Conservation (phyloP, 2,888 invertebrate species). For the Drosophila ustulata region DNA sequence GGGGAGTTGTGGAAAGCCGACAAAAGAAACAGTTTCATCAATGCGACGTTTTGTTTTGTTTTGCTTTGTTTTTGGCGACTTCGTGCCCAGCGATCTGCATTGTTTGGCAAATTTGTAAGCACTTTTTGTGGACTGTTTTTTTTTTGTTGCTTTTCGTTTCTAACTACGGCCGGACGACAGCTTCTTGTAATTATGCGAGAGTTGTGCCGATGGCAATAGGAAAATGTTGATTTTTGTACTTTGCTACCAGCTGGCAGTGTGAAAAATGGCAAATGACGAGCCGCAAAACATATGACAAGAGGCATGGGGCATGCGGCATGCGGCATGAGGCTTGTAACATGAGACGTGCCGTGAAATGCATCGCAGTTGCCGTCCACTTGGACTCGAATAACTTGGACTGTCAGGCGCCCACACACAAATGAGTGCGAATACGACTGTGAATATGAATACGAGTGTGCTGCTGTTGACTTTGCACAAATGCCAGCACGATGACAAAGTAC, state of each 20-base stretch:
- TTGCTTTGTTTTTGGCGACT: conserved; percentile 55
- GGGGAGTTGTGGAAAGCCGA: conserved; percentile 40
- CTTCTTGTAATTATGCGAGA: conserved; percentile 71
- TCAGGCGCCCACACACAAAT: conserved; percentile 42
- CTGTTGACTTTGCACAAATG: conserved; percentile 22
- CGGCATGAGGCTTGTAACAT: conserved; percentile 20
- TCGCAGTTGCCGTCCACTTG: conserved; percentile 20
- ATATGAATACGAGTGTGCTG: conserved; percentile 13
- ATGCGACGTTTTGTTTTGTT: conserved; percentile 33
- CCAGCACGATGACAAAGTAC: conserved; percentile 43
- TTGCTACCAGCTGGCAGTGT: conserved; percentile 45
- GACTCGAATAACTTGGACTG: conserved; percentile 29
- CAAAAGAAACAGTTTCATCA: conserved; percentile 63
- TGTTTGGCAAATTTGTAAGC: conserved; percentile 77
- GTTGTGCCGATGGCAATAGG: conserved; percentile 50
- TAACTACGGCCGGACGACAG: conserved; percentile 41
- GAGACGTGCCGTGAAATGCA: conserved; percentile 43
- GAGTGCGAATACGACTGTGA: conserved; percentile 1
- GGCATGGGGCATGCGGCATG: conserved; percentile 6
- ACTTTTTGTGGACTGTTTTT: conserved; percentile 38
- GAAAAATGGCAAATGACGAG: conserved; percentile 60
- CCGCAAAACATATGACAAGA: conserved; percentile 26
- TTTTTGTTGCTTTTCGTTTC: conserved; percentile 11
- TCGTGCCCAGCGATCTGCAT: conserved; percentile 77
- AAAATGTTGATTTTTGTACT: conserved; percentile 67